Evolutionary conservation across 2,797 vertebrate species (phyloP).

Genomic region (Hypotaenidia okinawae): DNA sequence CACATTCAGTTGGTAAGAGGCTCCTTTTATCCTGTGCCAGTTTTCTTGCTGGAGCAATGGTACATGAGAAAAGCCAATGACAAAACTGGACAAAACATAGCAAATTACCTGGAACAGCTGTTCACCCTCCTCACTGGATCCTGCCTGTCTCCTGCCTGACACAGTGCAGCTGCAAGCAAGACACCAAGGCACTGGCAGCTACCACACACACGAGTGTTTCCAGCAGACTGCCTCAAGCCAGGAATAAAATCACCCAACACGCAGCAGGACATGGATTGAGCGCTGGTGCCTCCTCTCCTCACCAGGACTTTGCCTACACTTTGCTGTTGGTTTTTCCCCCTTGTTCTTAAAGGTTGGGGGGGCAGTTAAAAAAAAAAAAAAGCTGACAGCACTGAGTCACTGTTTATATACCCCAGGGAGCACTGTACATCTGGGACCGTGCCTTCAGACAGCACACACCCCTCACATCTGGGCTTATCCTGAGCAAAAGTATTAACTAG

Average conservation of each 20-base stretch:
- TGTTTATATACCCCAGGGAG: background rate
- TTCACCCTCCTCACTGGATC: background rate
- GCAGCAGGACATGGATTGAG: fast-evolving
- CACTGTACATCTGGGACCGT: background rate
- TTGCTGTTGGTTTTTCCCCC: background rate
- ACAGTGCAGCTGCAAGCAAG: fast-evolving
- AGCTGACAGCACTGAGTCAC: background rate
- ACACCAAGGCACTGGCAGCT: background rate
- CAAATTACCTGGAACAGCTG: background rate
- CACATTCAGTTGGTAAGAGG: background rate
- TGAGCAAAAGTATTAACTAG: background rate
- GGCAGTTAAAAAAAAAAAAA: background rate
- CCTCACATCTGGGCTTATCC: background rate
- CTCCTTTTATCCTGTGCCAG: background rate
- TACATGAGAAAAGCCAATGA: background rate
- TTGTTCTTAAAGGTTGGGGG: background rate
- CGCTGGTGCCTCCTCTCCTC: background rate
- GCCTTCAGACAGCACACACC: background rate
- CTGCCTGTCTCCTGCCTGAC: background rate
- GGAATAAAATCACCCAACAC: background rate
- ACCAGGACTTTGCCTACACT: background rate
- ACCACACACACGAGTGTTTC: background rate
- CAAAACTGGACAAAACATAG: background rate
- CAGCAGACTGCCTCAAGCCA: background rate
- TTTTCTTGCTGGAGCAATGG: background rate